Conservation (phyloP, 2,797 vertebrate genomes). For the Gorsachius magnificus region DNA sequence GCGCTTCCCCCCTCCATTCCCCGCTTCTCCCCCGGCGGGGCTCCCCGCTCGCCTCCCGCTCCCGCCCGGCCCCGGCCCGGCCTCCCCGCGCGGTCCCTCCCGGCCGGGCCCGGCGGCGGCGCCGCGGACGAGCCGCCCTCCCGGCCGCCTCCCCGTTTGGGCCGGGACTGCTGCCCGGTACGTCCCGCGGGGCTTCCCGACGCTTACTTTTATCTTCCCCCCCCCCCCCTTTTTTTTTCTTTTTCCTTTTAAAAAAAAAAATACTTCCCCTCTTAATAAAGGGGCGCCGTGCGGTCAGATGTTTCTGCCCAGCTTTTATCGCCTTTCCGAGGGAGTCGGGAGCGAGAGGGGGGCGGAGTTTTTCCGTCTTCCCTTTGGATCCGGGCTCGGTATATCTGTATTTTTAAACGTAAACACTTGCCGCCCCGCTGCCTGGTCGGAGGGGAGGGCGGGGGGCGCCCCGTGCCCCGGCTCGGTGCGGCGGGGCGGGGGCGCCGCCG, state of each 20-base stretch:
- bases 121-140: background rate
- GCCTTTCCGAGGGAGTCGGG: background rate
- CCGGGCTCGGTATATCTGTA: background rate
- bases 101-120: background rate
- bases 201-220: background rate
- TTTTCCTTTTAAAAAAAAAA: too few relatives aligned
- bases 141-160: background rate
- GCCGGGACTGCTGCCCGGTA: background rate
- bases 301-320: background rate
- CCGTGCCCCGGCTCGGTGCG: background rate
- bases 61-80: background rate
- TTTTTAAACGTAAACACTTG: slow-evolving; percentile 33
- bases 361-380: background rate
- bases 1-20: background rate
- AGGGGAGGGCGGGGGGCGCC: background rate
- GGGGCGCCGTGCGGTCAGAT: background rate
- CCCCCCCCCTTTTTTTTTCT: too few relatives aligned
- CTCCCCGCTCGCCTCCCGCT: background rate
- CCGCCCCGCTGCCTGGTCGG: background rate
- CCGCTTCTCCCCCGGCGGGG: background rate
- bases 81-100: background rate
- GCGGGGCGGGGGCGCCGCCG: background rate
- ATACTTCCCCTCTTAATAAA: background rate
- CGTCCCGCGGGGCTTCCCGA: background rate
- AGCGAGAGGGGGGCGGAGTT: slow-evolving; percentile 4